A percentile compares a stretch with the other conserved stretches of the same genome.
phyloP scores from a whole-genome alignment of 2,113 vertebrate species.

The Micronisus gabar region DNA sequence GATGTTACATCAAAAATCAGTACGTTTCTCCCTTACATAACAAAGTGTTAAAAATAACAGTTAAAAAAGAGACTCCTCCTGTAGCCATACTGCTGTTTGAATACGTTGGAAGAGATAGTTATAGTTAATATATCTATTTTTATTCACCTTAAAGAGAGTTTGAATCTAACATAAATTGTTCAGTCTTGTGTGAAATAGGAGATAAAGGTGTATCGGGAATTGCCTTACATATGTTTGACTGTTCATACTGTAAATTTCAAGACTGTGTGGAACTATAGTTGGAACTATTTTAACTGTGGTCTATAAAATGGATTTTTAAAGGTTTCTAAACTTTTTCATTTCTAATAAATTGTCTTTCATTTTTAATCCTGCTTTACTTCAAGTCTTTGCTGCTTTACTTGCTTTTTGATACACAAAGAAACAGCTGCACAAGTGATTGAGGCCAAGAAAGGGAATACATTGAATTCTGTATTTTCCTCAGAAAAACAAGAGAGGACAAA shows the following conservation, averaged over 20 bases:
- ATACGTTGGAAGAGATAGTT: neutral
- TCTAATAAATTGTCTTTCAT: slow-evolving; percentile 60
- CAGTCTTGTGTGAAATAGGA: neutral
- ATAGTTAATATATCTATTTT: slow-evolving; percentile 37
- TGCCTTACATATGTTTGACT: neutral
- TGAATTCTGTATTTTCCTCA: neutral
- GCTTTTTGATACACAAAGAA: neutral
- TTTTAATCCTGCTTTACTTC: slow-evolving; percentile 15
- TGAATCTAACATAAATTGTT: slow-evolving; percentile 46
- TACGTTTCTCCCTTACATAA: neutral
- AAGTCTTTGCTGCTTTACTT: neutral
- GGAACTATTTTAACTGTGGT: slow-evolving; percentile 21
- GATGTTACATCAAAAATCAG: neutral
- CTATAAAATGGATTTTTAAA: slow-evolving; percentile 29
- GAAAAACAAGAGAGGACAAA: neutral
- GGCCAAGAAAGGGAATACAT: neutral
- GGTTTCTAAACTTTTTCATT: slow-evolving; percentile 8
- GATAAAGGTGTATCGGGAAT: neutral
- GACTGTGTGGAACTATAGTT: slow-evolving; percentile 23
- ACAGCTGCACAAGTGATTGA: neutral
- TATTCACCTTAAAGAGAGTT: slow-evolving; percentile 29
- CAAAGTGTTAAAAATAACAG: neutral
- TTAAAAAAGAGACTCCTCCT: neutral
- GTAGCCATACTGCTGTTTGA: neutral
- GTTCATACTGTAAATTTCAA: slow-evolving; percentile 18